Evolutionary conservation across 1,140 invertebrate species (phyloP).

Genomic region (Tetragnatha versicolor): DNA sequence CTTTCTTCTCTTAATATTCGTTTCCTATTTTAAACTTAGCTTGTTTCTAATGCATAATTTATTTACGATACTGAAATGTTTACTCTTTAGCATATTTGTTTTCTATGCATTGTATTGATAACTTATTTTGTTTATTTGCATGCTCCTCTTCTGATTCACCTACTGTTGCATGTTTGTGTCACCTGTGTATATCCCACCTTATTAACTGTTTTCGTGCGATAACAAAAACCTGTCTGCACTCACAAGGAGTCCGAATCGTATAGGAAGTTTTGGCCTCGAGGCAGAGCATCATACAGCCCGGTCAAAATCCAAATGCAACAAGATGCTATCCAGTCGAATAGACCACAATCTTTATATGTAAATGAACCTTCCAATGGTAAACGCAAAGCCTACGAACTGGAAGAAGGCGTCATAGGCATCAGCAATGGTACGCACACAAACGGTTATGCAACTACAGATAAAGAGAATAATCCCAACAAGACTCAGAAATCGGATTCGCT

Average conservation of each 20-base stretch:
- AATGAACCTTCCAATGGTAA: background rate
- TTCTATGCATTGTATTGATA: slow-evolving; percentile 2
- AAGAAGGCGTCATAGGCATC: background rate
- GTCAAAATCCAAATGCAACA: background rate
- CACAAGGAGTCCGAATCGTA: slow-evolving; percentile 21
- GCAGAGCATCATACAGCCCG: background rate
- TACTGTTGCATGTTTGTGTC: slow-evolving; percentile 48
- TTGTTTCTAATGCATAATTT: background rate
- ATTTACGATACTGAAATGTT: background rate
- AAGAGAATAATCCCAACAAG: background rate
- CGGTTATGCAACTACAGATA: background rate
- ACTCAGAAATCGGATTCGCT: slow-evolving; percentile 4
- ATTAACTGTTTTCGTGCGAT: background rate
- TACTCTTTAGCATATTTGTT: background rate
- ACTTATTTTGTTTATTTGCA: slow-evolving; percentile 51
- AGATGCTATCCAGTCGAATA: background rate
- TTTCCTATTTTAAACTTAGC: background rate
- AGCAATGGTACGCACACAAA: background rate
- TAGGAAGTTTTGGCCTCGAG: slow-evolving; percentile 45
- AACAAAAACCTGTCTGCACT: background rate
- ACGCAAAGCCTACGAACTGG: background rate
- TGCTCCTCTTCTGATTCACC: slow-evolving; percentile 37
- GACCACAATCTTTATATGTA: background rate
- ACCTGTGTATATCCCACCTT: slow-evolving; percentile 9
- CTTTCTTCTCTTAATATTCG: background rate